A percentile compares a stretch with the other conserved stretches of the same genome.
Conservation (phyloP, 2,888 invertebrate genomes). For the Eupithecia insigniata region DNA sequence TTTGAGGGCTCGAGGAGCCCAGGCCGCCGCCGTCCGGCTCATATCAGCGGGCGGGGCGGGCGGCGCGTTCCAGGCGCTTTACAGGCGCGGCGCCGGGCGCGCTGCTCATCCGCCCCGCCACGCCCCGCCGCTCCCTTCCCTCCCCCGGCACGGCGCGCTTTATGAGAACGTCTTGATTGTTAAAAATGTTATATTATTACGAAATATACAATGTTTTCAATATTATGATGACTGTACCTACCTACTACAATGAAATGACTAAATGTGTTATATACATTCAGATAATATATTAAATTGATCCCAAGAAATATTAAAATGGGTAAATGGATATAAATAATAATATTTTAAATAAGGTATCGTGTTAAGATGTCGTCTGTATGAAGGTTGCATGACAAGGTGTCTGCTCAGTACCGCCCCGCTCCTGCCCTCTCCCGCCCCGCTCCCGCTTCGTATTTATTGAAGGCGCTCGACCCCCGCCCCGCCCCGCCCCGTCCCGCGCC, state of each 20-base stretch:
- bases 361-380: constrained; percentile 64
- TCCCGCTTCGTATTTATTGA: constrained; percentile 55
- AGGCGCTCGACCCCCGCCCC: constrained; percentile 33
- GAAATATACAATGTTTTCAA: constrained; percentile 60
- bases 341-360: constrained; percentile 53
- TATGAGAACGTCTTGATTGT: constrained; percentile 80
- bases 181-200: constrained; percentile 52
- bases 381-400: constrained; percentile 53
- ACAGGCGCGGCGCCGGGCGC: neutral
- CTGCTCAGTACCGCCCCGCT: constrained; percentile 59
- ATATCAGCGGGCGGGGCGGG: constrained; percentile 60
- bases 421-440: constrained; percentile 50
- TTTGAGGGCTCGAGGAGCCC: constrained; percentile 73
- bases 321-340: constrained; percentile 51
- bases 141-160: constrained; percentile 43
- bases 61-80: neutral
- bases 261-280: constrained; percentile 38
- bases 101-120: neutral
- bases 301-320: constrained; percentile 65
- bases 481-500: constrained; percentile 22
- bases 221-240: constrained; percentile 20
- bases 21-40: constrained; percentile 69
- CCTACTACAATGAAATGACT: constrained; percentile 19
- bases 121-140: neutral
- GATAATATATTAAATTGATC: constrained; percentile 50